Evolutionary conservation across 2,888 invertebrate species (phyloP).

Genomic region (Exocentrus adspersus): DNA sequence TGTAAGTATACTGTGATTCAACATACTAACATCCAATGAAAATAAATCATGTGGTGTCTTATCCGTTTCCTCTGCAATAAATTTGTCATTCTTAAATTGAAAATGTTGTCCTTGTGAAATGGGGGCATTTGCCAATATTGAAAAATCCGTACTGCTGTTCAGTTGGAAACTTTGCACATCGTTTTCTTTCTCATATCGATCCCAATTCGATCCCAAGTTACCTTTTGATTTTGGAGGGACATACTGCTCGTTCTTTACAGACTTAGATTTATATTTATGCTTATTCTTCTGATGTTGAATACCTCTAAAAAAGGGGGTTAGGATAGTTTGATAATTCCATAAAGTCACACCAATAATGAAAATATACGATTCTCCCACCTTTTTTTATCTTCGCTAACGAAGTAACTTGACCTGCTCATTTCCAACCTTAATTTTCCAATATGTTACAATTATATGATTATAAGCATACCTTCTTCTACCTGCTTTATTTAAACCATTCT

Average conservation of each 20-base stretch:
- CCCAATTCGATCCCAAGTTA: constrained; percentile 34
- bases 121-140: constrained; percentile 32
- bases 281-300: constrained; percentile 31
- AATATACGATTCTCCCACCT: not conserved
- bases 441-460: too few relatives aligned
- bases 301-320: constrained; percentile 3
- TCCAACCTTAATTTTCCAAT: too few relatives aligned
- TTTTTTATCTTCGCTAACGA: not conserved
- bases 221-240: constrained; percentile 27
- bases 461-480: too few relatives aligned
- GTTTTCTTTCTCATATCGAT: constrained; percentile 33
- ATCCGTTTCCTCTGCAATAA: constrained; percentile 15
- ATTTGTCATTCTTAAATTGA: constrained; percentile 36
- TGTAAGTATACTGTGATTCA: constrained; percentile 34
- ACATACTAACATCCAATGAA: constrained; percentile 29
- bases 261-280: constrained; percentile 28
- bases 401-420: not conserved
- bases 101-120: constrained; percentile 38
- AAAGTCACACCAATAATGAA: too few relatives aligned
- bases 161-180: constrained; percentile 3
- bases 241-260: constrained; percentile 18
- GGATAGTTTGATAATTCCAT: too few relatives aligned
- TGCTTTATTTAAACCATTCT: too few relatives aligned
- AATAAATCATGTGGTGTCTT: constrained; percentile 13
- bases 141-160: constrained; percentile 34